Evolutionary conservation across 2,113 vertebrate genomes (phyloP).

Genomic region (Urocolius indicus): DNA sequence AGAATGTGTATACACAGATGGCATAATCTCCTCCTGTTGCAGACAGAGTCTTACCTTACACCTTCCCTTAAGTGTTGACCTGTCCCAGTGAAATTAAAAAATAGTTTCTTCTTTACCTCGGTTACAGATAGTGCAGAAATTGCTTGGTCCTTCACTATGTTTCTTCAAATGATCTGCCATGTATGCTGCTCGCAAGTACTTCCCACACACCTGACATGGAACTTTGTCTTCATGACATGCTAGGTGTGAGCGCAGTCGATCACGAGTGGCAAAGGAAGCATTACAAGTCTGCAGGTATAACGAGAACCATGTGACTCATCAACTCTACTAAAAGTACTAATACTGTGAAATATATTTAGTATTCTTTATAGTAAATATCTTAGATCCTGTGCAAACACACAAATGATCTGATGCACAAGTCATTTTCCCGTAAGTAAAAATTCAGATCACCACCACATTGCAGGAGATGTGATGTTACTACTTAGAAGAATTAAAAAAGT

Average conservation of each 20-base stretch:
- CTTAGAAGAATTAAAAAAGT: not conserved
- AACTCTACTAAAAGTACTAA: not conserved
- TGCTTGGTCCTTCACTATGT: slow-evolving; percentile 97
- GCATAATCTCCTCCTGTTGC: slow-evolving; percentile 22
- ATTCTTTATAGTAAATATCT: not conserved
- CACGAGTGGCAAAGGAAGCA: slow-evolving; percentile 96
- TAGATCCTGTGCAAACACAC: not conserved
- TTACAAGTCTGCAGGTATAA: slow-evolving; percentile 92
- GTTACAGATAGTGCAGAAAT: slow-evolving; percentile 99
- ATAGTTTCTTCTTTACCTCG: slow-evolving; percentile 85
- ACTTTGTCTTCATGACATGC: slow-evolving; percentile 99
- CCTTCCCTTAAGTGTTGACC: not conserved
- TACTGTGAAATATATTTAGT: not conserved
- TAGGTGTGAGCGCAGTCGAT: slow-evolving; percentile 96
- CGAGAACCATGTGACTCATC: slow-evolving; percentile 29
- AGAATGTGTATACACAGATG: not conserved
- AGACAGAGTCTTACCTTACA: not conserved
- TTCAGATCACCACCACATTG: not conserved
- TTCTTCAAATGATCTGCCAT: slow-evolving; percentile 99
- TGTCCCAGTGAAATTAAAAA: not conserved
- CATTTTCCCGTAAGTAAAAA: not conserved
- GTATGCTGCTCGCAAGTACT: slow-evolving; percentile 95
- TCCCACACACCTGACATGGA: slow-evolving; percentile 98
- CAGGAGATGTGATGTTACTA: not conserved
- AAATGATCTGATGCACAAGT: not conserved